phyloP scores from a whole-genome alignment of 2,797 vertebrate species.

The Amphiprion clarkii region DNA sequence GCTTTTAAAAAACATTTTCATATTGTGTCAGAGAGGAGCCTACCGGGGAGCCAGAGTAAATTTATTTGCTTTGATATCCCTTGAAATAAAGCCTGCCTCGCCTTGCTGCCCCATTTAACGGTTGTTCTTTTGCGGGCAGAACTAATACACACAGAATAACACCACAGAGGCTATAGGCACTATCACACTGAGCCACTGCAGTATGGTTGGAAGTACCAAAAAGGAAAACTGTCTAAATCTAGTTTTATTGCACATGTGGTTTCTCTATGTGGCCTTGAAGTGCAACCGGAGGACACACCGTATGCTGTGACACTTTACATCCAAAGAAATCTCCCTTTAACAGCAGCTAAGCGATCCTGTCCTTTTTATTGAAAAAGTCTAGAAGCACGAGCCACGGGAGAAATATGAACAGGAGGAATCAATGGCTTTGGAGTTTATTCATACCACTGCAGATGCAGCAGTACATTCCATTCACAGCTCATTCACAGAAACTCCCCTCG shows the following conservation, averaged over 20 bases:
- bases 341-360: conserved; percentile 1
- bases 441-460: not conserved
- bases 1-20: not conserved
- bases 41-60: conserved; percentile 33
- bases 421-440: conserved; percentile 32
- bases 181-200: conserved; percentile 1
- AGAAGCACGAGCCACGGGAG: conserved; percentile 3
- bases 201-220: not conserved
- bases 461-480: conserved; percentile 19
- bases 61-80: conserved; percentile 39
- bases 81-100: conserved; percentile 30
- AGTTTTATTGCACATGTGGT: not conserved
- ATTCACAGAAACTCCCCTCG: conserved; percentile 9
- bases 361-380: conserved; percentile 24
- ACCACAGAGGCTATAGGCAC: not conserved
- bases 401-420: conserved; percentile 32
- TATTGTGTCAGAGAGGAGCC: not conserved
- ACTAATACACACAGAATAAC: conserved; percentile 32
- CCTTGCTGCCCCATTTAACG: conserved; percentile 44
- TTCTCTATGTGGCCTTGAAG: not conserved
- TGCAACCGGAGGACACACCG: conserved; percentile 6
- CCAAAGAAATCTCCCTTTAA: not conserved
- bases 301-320: not conserved
- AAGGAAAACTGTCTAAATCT: not conserved
- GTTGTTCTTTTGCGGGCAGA: conserved; percentile 39